Evolutionary conservation across 2,888 invertebrate species (phyloP).

Genomic region (Anoncus sp.): DNA sequence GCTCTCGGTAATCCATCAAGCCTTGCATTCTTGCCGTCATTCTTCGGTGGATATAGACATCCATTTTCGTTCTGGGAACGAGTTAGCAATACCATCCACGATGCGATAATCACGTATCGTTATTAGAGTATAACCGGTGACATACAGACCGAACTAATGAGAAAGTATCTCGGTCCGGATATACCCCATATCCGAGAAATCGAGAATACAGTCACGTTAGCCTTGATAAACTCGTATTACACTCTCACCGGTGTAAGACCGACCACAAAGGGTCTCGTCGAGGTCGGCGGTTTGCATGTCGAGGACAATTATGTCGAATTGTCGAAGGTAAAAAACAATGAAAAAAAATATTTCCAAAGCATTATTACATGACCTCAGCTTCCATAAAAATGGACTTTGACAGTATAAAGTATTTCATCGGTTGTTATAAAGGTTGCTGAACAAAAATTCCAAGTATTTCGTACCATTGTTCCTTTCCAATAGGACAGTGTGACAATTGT

Average conservation of each 20-base stretch:
- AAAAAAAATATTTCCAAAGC: no score
- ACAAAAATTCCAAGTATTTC: no score
- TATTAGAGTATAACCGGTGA: slow-evolving; percentile 52
- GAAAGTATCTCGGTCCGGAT: slow-evolving; percentile 66
- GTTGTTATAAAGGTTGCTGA: no score
- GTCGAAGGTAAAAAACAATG: slow-evolving; percentile 62
- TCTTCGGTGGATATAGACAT: slow-evolving; percentile 51
- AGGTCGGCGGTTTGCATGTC: slow-evolving; percentile 67
- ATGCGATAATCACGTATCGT: slow-evolving; percentile 34
- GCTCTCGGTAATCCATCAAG: slow-evolving; percentile 86
- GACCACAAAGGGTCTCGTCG: slow-evolving; percentile 56
- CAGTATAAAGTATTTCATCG: no score
- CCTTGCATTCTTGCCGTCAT: slow-evolving; percentile 85
- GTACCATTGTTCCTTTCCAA: no score
- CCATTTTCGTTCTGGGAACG: slow-evolving; percentile 62
- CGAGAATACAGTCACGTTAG: slow-evolving; percentile 64
- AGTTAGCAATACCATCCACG: slow-evolving; percentile 54
- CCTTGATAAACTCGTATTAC: slow-evolving; percentile 63
- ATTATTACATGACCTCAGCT: no score
- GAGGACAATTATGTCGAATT: slow-evolving; percentile 55
- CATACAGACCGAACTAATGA: slow-evolving; percentile 64
- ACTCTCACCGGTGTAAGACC: slow-evolving; percentile 63
- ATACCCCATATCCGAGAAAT: slow-evolving; percentile 65
- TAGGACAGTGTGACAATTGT: no score
- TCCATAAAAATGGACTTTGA: no score